Base-by-base conservation (phyloP, 2,113 vertebrate species). In the Calidris pugnax region DNA sequence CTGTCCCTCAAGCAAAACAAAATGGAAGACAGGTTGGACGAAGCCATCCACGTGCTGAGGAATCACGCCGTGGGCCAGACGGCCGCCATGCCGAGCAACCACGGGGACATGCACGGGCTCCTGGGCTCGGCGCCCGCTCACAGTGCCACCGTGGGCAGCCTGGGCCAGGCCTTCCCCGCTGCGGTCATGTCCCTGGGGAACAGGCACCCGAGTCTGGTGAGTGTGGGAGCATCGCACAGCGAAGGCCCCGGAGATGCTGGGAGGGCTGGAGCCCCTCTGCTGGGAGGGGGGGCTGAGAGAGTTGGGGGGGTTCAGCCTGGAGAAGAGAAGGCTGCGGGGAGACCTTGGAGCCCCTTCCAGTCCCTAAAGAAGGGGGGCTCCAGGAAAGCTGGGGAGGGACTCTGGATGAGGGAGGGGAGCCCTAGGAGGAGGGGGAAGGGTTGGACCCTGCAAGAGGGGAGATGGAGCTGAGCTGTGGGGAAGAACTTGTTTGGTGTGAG, bases 11-110 rank as follows among this genome's bases (percentile, higher is more conserved):
- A 98, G 98, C 99, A 99, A 98, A 99, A 98, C 98, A 99, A 99
- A 98, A 98, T 99, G 98, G 99, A 99, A 94, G 99, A 99, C 96
- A 99, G 98, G 90, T 98, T 99, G 97, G 99, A 99, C 17, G 99
- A 99, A 97, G 99, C 99, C 82, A 99, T 99, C 92, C 99, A 99
- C 1, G 99, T 99, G 82, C 98, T 99, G 87, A 98, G 99, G 74
- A 99, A 98, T 94, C 99, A 99, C 1, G 99, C 99, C 0, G 99
- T 99, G 97, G 99, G 99, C 80, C 98, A 99, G 55, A 98, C 98
- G 1, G 97, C 98, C 0, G 92, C 98, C 55, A 94, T 98, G 90
- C 94, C 80, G 7, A 98, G 98, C 47, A 94, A 91, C 90, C 97
- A 98, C 41, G 94, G 98, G 12, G 99, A 99, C 97, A 98, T 99